These are phyloP conservation scores for Tachyglossus aculeatus DNA, from an alignment of 2,797 vertebrate genomes.

Conservation along the genomic window DNA sequence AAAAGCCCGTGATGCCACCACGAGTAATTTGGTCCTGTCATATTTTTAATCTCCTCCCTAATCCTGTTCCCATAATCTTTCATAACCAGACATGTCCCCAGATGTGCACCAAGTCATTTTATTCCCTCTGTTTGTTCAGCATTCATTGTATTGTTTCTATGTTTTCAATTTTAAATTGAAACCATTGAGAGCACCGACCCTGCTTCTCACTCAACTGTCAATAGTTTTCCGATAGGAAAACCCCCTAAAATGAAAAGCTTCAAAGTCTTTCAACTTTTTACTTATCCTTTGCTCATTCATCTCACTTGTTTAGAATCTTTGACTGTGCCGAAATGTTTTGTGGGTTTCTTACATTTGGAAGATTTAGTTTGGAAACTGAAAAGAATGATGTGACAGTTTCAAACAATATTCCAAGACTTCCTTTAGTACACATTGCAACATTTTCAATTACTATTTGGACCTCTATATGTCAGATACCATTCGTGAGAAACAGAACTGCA, in stretches of 20 bases:
- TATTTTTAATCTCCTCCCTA: neutral
- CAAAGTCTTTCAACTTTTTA: neutral
- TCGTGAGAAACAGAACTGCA: neutral
- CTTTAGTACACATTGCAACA: neutral
- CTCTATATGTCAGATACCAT: neutral
- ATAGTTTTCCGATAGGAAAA: slow-evolving; percentile 15
- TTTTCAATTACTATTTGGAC: neutral
- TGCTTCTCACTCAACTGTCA: neutral
- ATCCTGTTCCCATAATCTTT: neutral
- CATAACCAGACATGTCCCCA: neutral
- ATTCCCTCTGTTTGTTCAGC: neutral
- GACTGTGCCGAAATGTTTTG: too few relatives aligned
- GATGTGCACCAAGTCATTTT: neutral
- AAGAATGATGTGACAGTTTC: neutral
- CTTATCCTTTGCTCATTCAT: too few relatives aligned
- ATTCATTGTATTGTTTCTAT: neutral
- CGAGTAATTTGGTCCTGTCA: neutral
- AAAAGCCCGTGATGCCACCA: neutral
- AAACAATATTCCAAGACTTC: neutral
- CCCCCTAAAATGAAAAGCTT: neutral
- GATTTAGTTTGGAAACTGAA: neutral
- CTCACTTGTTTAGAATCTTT: too few relatives aligned
- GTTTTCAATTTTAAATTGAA: slow-evolving; percentile 9
- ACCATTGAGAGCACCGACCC: too few relatives aligned
- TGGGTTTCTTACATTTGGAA: neutral